Percentiles rank a stretch among this genome's conserved stretches.
phyloP scores from a whole-genome alignment of 2,113 vertebrate species.

The Percina caprodes region DNA sequence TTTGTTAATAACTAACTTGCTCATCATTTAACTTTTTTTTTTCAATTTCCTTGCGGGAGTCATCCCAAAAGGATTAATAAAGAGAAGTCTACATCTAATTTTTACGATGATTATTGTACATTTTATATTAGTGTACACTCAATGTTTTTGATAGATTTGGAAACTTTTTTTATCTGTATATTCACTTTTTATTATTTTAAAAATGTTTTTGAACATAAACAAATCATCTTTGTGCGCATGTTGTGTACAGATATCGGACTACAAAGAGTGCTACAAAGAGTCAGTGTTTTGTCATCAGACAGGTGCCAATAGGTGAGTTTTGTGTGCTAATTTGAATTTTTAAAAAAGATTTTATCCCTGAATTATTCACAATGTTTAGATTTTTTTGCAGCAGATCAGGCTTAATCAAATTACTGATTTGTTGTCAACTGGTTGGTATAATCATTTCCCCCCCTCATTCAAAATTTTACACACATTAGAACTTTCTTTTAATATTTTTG shows the following conservation, averaged over 20 bases:
- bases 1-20: constrained; percentile 1
- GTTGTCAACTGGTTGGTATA: not conserved
- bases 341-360: not conserved
- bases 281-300: constrained; percentile 7
- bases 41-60: no score
- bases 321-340: constrained; percentile 5
- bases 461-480: not conserved
- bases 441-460: not conserved
- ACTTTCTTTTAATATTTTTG: no score
- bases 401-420: not conserved
- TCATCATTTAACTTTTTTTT: not conserved
- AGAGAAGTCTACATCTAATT: no score
- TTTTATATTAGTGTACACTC: not conserved
- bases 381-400: not conserved
- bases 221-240: no score
- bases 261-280: not conserved
- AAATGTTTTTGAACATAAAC: no score
- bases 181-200: no score
- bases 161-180: not conserved
- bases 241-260: not conserved
- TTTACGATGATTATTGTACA: no score
- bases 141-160: no score
- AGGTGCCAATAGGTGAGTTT: no score
- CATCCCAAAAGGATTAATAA: no score
- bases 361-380: not conserved